Evolutionary conservation across 2,888 invertebrate species (phyloP), one percentile per base, ranked within the genome.

Genomic region (Chalcis sispes): DNA sequence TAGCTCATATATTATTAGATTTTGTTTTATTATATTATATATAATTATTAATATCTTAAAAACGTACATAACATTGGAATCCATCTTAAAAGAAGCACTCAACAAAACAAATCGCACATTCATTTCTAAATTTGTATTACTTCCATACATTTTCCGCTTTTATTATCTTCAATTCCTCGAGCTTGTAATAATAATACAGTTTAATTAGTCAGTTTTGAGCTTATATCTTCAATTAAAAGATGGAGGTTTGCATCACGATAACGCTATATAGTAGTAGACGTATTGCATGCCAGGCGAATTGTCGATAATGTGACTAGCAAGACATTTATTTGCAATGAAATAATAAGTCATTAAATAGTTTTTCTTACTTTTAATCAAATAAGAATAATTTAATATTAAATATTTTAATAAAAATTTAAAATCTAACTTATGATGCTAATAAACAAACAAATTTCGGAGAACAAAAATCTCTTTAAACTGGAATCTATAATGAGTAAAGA

Each of bases 251-350:
- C 23, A 15, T 64, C 25, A 52, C 18, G 10, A 36, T 66, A 25
- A 54, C 40, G 15, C 40, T 64, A 52, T 36, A 36, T 36, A 65
- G 52, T 32, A 46, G 40, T 52, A 52, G 25, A 66, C 32, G 64
- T 64, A 64, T 64, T 64, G 64, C 64, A 64, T 64, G 64, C 52
- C 52, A 66, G 66, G 54, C 66, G 52, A 66, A 36, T 52, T 54
- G 15, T 36, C 66, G 54, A 52, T 36, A 54, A 66, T 54, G 40
- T n/a, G 66, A 66, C 66, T 40, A 18, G 46, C 13, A 23, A 65
- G 50, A 23, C 8, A 50, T 65, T 50, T 20, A 32, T 13, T 40
- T 13, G 36, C 29, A 10, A 7, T 62, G 2, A 50, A 65, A 32
- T 32, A 25, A 65, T 65, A 1, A 27, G 36, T 32, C 4, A 36